Conservation (phyloP, 2,888 invertebrate genomes). For the Hedya salicella region DNA sequence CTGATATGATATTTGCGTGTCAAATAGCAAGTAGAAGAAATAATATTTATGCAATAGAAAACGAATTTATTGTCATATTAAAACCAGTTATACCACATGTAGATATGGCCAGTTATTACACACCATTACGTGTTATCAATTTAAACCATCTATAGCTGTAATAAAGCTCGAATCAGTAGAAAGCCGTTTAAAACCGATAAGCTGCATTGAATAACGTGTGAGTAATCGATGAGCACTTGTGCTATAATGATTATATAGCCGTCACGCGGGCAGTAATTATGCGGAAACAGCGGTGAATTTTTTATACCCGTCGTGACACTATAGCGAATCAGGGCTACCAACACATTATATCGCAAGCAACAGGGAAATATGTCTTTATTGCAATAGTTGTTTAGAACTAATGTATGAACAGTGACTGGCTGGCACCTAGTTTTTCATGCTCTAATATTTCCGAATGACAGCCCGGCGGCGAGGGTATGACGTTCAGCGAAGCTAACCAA, state of each 20-base stretch:
- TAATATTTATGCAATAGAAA: too few species aligned
- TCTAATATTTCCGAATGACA: too few species aligned
- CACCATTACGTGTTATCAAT: neutral
- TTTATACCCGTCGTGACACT: constrained; percentile 14
- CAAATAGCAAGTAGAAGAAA: too few species aligned
- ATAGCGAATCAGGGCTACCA: constrained; percentile 11
- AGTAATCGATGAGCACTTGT: constrained; percentile 19
- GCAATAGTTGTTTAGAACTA: too few species aligned
- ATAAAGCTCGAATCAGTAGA: constrained; percentile 3
- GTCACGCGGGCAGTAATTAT: constrained; percentile 10
- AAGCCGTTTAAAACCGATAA: neutral
- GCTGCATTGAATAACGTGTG: constrained; percentile 23
- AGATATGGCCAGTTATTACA: neutral
- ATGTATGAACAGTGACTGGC: too few species aligned
- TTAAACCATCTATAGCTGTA: neutral
- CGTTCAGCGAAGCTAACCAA: too few species aligned
- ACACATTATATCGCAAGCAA: neutral
- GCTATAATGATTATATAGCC: constrained; percentile 5
- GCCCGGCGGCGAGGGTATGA: too few species aligned
- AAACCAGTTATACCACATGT: too few species aligned
- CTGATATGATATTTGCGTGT: too few species aligned
- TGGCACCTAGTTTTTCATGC: too few species aligned
- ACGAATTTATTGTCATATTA: too few species aligned
- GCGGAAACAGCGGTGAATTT: constrained; percentile 7
- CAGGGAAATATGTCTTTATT: too few species aligned